phyloP scores from a whole-genome alignment of 2,888 invertebrate genomes.

The Sylvicola fuscatus region DNA sequence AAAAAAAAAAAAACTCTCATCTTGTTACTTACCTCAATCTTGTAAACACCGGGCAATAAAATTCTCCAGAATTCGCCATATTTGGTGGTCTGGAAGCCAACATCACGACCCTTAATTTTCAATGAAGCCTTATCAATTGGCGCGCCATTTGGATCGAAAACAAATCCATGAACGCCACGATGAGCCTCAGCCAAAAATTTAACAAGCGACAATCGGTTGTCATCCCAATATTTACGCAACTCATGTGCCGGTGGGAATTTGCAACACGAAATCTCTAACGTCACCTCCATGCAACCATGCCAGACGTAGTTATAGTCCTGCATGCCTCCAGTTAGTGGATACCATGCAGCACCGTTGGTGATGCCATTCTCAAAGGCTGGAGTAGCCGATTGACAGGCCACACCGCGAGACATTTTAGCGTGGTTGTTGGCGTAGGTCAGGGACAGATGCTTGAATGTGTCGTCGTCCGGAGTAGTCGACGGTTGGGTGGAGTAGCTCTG shows the following conservation, averaged over 20 bases:
- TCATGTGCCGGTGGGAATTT: conserved; percentile 72
- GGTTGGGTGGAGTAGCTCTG: conserved; percentile 66
- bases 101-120: conserved; percentile 62
- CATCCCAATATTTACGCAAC: conserved; percentile 67
- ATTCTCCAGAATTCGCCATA: conserved; percentile 94
- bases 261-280: conserved; percentile 84
- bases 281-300: conserved; percentile 91
- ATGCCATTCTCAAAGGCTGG: conserved; percentile 73
- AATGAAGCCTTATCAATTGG: conserved; percentile 61
- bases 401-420: conserved; percentile 69
- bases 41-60: conserved; percentile 68
- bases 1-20: too few species aligned
- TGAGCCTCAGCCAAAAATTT: conserved; percentile 72
- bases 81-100: conserved; percentile 67
- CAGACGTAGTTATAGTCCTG: conserved; percentile 81
- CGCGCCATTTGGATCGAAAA: conserved; percentile 54
- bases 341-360: conserved; percentile 90
- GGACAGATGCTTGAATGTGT: conserved; percentile 73
- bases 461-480: conserved; percentile 78
- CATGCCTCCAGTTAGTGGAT: conserved; percentile 53
- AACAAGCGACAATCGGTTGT: conserved; percentile 67
- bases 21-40: conserved; percentile 73
- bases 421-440: conserved; percentile 72
- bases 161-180: conserved; percentile 74
- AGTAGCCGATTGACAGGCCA: conserved; percentile 56